These are phyloP conservation scores for Montipora capricornis DNA, from an alignment of 64 coral and sea anemone genomes.

Conservation along the genomic window DNA sequence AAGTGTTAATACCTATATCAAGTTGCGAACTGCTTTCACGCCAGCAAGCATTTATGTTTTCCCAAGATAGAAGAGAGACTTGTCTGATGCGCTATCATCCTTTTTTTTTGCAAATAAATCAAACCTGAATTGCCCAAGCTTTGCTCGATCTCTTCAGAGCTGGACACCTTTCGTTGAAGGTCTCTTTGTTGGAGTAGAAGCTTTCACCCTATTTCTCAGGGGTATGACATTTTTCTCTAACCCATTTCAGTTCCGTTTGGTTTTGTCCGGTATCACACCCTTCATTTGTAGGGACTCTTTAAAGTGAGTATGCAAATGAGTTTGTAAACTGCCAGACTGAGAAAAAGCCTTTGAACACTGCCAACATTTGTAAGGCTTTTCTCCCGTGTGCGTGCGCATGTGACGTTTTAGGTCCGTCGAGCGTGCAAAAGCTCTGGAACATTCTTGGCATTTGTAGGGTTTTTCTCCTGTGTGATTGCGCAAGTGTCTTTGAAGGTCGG, in stretches of 20 bases:
- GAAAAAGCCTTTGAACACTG: slow-evolving; percentile 98
- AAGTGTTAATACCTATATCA: background rate
- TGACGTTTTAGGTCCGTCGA: slow-evolving; percentile 97
- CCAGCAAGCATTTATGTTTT: background rate
- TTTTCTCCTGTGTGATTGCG: slow-evolving; percentile 99
- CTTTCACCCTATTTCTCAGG: background rate
- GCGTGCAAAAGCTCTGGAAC: slow-evolving; percentile 94
- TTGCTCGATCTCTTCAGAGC: background rate
- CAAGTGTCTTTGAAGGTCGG: slow-evolving; percentile 96
- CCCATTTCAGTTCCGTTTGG: slow-evolving; percentile 22
- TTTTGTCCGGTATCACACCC: slow-evolving; percentile 82
- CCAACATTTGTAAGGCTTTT: slow-evolving; percentile 99
- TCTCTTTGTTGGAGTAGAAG: background rate
- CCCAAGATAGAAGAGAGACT: background rate
- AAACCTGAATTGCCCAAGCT: background rate
- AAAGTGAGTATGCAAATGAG: slow-evolving; percentile 97
- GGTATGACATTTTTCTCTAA: background rate
- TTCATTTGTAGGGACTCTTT: slow-evolving; percentile 93
- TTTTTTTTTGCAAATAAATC: background rate
- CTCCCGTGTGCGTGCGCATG: slow-evolving; percentile 94
- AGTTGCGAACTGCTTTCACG: background rate
- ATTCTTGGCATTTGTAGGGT: slow-evolving; percentile 98
- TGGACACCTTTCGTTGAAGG: background rate
- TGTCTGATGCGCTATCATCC: background rate
- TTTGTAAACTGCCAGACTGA: slow-evolving; percentile 94